phyloP scores from a whole-genome alignment of 2,113 vertebrate genomes.

The Siniperca knerii region DNA sequence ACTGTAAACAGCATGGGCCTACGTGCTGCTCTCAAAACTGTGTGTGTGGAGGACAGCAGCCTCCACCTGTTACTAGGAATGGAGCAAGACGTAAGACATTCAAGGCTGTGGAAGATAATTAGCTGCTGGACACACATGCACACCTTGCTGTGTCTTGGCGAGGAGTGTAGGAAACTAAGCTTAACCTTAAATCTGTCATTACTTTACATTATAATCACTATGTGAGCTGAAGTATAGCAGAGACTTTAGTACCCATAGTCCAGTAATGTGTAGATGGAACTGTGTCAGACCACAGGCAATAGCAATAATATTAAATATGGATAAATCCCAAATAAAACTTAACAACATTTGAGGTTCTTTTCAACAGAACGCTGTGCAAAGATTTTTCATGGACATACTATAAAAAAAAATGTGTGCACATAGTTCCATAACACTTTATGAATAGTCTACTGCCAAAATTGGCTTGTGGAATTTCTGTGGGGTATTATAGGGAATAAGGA shows the following conservation, averaged over 20 bases:
- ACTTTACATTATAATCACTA: background rate
- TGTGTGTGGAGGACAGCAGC: slow-evolving; percentile 5
- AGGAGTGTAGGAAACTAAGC: slow-evolving; percentile 22
- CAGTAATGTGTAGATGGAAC: background rate
- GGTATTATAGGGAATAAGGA: background rate
- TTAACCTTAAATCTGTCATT: slow-evolving; percentile 21
- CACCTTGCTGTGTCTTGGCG: slow-evolving; percentile 4
- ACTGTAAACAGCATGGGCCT: slow-evolving; percentile 30
- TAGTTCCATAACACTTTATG: background rate
- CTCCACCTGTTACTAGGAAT: background rate
- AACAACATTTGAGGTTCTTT: background rate
- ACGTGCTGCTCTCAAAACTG: background rate
- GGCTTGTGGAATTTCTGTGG: background rate
- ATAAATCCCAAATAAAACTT: background rate
- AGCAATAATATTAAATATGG: background rate
- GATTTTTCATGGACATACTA: background rate
- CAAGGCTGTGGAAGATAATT: background rate
- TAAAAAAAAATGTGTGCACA: background rate
- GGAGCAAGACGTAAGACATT: background rate
- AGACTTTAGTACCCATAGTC: background rate
- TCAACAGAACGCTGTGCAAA: background rate
- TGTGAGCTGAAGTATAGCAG: slow-evolving; percentile 5
- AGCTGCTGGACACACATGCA: slow-evolving; percentile 15
- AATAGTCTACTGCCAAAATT: background rate
- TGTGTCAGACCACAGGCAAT: background rate